Evolutionary conservation across 2,888 invertebrate species (phyloP).

Genomic region (Epinotia demarniana): DNA sequence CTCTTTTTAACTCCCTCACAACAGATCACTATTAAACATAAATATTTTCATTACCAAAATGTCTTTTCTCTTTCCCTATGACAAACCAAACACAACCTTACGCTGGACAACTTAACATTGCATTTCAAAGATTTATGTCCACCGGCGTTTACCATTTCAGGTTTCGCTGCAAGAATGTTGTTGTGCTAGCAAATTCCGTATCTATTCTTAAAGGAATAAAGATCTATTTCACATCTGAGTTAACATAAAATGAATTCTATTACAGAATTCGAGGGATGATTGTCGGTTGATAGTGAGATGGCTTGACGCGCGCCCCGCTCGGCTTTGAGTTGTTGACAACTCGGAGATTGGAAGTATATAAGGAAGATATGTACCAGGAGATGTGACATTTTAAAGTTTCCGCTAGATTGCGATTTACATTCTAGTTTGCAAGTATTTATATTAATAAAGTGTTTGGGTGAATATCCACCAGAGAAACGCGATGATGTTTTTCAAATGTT

Average conservation of each 20-base stretch:
- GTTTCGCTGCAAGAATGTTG: conserved; percentile 56
- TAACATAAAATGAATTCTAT: conserved; percentile 78
- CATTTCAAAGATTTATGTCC: conserved; percentile 26
- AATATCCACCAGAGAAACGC: background rate
- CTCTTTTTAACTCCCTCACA: conserved; percentile 83
- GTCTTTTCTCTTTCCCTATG: conserved; percentile 53
- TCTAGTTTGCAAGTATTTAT: background rate
- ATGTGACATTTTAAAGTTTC: conserved; percentile 46
- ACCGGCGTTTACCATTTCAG: conserved; percentile 50
- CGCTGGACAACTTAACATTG: fast-evolving
- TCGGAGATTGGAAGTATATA: conserved; percentile 50
- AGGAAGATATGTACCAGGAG: conserved; percentile 47
- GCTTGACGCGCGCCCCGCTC: conserved; percentile 46
- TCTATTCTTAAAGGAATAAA: conserved; percentile 81
- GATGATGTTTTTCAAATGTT: too few relatives aligned
- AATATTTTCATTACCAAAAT: conserved; percentile 66
- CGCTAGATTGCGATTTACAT: conserved; percentile 1
- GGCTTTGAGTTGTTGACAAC: conserved; percentile 70
- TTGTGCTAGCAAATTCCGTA: conserved; percentile 81
- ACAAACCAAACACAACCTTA: conserved; percentile 52
- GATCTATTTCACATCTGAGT: conserved; percentile 78
- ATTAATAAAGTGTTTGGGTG: background rate
- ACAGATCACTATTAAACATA: conserved; percentile 83
- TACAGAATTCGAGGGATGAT: conserved; percentile 63
- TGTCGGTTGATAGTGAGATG: conserved; percentile 48